phyloP scores from a whole-genome alignment of 2,113 vertebrate species.

The Mungos mungo region DNA sequence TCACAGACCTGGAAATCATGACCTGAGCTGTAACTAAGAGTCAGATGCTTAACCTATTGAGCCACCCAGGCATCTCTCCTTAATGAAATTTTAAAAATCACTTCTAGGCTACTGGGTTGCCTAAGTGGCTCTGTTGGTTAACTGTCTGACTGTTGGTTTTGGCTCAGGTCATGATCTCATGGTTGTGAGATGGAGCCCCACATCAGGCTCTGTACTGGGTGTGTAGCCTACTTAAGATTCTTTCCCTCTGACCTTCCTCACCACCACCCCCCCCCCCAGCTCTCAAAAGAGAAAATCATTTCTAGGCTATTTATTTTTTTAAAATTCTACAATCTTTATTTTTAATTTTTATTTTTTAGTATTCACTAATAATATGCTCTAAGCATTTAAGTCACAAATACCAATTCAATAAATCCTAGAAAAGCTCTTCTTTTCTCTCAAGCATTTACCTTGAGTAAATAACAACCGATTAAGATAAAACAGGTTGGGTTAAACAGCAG shows the following conservation, averaged over 20 bases:
- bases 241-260: too few relatives aligned
- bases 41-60: not conserved
- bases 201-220: too few relatives aligned
- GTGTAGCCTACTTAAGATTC: too few relatives aligned
- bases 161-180: too few relatives aligned
- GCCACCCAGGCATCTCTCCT: not conserved
- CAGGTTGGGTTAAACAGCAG: not conserved
- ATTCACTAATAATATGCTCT: not conserved
- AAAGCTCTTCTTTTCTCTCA: constrained; percentile 25
- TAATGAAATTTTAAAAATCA: constrained; percentile 22
- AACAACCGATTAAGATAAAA: not conserved
- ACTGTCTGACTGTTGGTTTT: too few relatives aligned
- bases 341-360: not conserved
- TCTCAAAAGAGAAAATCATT: not conserved
- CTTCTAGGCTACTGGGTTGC: not conserved
- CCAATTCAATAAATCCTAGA: not conserved
- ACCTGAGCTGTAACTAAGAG: not conserved
- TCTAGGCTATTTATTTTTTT: not conserved
- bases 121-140: too few relatives aligned
- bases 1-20: not conserved
- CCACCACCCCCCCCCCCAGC: too few relatives aligned
- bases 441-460: constrained; percentile 16
- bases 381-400: constrained; percentile 18
- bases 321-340: not conserved
- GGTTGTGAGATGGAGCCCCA: too few relatives aligned